Evolutionary conservation across 1,140 invertebrate genomes (phyloP).

Genomic region (Pteromalus puparum): DNA sequence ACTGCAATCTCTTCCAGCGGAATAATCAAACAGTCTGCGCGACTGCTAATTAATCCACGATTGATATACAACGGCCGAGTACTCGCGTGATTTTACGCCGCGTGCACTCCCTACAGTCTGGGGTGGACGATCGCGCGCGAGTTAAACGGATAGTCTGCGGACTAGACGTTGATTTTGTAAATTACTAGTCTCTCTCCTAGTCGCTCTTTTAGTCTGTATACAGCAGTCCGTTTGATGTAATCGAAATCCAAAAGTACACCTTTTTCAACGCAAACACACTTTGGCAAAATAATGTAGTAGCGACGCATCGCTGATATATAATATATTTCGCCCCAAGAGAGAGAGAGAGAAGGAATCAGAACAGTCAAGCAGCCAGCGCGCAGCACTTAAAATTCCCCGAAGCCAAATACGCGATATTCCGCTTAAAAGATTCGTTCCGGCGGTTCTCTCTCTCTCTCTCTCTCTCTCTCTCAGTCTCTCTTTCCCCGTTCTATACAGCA

Average conservation of each 20-base stretch:
- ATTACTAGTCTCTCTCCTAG: slow-evolving; percentile 10
- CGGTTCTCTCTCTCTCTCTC: background rate
- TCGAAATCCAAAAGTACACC: background rate
- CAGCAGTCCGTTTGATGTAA: no score
- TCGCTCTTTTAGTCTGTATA: background rate
- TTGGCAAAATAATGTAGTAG: background rate
- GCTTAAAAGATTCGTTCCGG: slow-evolving; percentile 1
- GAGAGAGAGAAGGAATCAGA: background rate
- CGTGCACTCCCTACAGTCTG: background rate
- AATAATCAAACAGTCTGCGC: slow-evolving; percentile 22
- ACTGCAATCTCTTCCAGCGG: slow-evolving; percentile 17
- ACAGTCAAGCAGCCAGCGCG: background rate
- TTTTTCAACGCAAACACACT: background rate
- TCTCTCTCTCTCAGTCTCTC: no score
- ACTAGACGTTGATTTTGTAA: slow-evolving; percentile 26
- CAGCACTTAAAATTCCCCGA: background rate
- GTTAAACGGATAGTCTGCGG: background rate
- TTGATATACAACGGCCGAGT: slow-evolving; percentile 26
- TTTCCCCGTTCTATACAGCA: no score
- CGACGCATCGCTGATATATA: background rate
- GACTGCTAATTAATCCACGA: slow-evolving; percentile 40
- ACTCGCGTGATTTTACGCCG: slow-evolving; percentile 4
- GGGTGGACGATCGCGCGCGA: no score
- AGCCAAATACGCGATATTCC: slow-evolving; percentile 1
- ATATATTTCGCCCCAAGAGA: background rate